phyloP scores from a whole-genome alignment of 2,113 vertebrate genomes.

The Gobius niger region DNA sequence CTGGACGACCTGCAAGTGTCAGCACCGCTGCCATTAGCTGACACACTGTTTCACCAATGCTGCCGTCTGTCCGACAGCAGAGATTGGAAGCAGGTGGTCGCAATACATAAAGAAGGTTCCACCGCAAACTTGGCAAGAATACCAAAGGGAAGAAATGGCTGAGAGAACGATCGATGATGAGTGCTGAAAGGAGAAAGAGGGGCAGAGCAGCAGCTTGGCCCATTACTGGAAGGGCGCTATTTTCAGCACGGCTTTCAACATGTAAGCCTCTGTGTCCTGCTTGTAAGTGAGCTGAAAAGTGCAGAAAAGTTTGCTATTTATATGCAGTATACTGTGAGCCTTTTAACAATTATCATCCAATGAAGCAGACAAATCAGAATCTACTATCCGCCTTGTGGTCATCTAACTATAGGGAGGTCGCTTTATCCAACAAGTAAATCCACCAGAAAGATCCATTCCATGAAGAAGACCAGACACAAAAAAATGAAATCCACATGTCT shows the following conservation, averaged over 20 bases:
- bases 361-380: no score
- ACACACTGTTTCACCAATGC: constrained; percentile 36
- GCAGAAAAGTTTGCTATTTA: constrained; percentile 4
- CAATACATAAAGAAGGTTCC: constrained; percentile 26
- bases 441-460: not conserved
- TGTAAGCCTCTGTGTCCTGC: constrained; percentile 9
- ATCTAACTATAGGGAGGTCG: not conserved
- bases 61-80: constrained; percentile 47
- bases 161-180: constrained; percentile 30
- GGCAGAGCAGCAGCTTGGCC: constrained; percentile 14
- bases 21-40: constrained; percentile 41
- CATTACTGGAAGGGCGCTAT: constrained; percentile 23
- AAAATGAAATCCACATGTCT: not conserved
- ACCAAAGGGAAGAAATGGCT: constrained; percentile 41
- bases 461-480: not conserved
- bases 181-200: constrained; percentile 48
- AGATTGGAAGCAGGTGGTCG: constrained; percentile 59
- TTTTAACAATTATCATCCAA: not conserved
- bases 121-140: constrained; percentile 42
- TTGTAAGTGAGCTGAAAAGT: constrained; percentile 4
- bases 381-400: not conserved
- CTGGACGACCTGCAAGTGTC: constrained; percentile 49
- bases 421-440: not conserved
- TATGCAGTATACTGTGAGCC: not conserved
- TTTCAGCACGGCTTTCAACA: constrained; percentile 15